A percentile compares a stretch with the other conserved stretches of the same genome.
phyloP scores from a whole-genome alignment of 2,797 vertebrate species.

The Esox masquinongy region DNA sequence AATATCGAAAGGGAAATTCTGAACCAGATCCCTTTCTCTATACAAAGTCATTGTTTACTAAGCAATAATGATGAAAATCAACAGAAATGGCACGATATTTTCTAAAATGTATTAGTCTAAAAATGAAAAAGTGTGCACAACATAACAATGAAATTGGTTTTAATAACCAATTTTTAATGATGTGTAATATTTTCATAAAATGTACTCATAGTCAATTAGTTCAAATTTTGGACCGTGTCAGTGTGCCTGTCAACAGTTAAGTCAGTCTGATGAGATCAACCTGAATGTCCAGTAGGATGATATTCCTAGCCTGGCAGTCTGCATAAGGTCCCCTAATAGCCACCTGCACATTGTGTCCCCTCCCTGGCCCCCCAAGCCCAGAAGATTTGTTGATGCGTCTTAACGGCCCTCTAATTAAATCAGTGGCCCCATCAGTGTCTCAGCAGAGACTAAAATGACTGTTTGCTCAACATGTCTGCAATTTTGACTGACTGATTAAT shows the following conservation, averaged over 20 bases:
- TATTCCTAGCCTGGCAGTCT: constrained; percentile 33
- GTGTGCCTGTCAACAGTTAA: constrained; percentile 24
- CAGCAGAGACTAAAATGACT: constrained; percentile 70
- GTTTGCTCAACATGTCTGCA: constrained; percentile 73
- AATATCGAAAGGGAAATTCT: not conserved
- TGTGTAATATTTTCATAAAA: not conserved
- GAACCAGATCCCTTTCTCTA: not conserved
- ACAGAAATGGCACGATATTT: too few species aligned
- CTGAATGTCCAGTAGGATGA: constrained; percentile 9
- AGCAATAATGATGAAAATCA: not conserved
- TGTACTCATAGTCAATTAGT: not conserved
- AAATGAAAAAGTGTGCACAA: not conserved
- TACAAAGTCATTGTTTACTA: not conserved
- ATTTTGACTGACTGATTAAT: constrained; percentile 79
- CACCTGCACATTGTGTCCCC: constrained; percentile 36
- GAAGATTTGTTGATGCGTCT: constrained; percentile 60
- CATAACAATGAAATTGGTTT: not conserved
- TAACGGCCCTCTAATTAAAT: constrained; percentile 80
- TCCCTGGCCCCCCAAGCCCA: constrained; percentile 25
- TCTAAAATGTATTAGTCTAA: too few species aligned
- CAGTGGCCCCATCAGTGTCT: constrained; percentile 67
- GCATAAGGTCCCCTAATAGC: constrained; percentile 38
- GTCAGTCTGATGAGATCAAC: too few species aligned
- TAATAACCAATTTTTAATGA: not conserved
- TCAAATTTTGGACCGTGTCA: constrained; percentile 29